Base-by-base conservation (phyloP, 2,113 vertebrate species). In the Varanus komodoensis region DNA sequence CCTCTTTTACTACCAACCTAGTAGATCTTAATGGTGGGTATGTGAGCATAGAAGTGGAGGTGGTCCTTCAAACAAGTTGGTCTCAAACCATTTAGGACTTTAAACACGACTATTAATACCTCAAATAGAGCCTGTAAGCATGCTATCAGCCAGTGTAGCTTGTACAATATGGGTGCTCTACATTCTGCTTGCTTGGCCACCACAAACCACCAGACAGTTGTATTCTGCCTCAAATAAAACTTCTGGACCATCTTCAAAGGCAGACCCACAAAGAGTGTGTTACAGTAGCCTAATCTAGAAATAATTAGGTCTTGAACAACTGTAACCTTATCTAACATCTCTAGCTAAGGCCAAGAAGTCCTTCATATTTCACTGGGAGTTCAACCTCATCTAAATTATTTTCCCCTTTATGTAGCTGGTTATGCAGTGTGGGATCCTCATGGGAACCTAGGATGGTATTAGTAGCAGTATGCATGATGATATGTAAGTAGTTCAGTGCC, bases 391-490 rank as follows among this genome's bases (percentile, higher is more conserved):
- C 34, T 48, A 61, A 15, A 12, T 75, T 19, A 48, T n/a, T 83
- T 44, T 19, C 38, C 25, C 23, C 17, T 64, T 71, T 88, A n/a
- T 27, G 1, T 38, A 80, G 67, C 4, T 82, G 3, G 79, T 8
- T 50, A 52, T 25, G 69, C 27, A 25, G 14, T 17, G 29, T 14
- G 15, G 15, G 32, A 82, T 21, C 81, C 80, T 64, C 1, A 14
- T 79, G 21, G 50, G 48, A 34, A 85, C 19, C n/a, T n/a, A 38
- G 38, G 38, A 44, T 50, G 50, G 8, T 64, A 67, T 50, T 8
- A 71, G 25, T 80, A 32, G 17, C 44, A 79, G 11, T 52, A 34
- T 74, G 1, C 25, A 12, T 77, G 6, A 73, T 0, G 0, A 87
- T 80, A 75, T 67, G 93, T 54, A 68, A 11, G 27, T 54, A 64